Conservation (phyloP, 1,140 invertebrate genomes). For the Orchestia grillus region DNA sequence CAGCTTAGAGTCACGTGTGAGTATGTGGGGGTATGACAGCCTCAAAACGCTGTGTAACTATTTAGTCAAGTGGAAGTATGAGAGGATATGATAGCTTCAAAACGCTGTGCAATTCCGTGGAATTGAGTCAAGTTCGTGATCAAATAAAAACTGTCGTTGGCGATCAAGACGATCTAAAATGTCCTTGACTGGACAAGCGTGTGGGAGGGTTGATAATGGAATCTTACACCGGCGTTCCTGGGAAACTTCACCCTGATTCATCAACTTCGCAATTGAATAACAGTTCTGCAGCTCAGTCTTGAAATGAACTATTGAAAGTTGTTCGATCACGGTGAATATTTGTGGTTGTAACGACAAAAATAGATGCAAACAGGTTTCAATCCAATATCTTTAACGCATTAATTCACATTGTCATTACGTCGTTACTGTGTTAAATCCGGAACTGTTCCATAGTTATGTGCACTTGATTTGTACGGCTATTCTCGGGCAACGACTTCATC, state of each 20-base stretch:
- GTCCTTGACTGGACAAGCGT: neutral
- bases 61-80: neutral
- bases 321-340: too few relatives aligned
- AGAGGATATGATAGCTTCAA: neutral
- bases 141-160: neutral
- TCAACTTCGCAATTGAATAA: neutral
- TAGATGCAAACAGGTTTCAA: too few relatives aligned
- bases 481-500: too few relatives aligned
- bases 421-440: too few relatives aligned
- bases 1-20: conserved; percentile 28
- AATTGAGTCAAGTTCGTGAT: neutral
- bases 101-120: neutral
- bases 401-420: too few relatives aligned
- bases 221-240: neutral
- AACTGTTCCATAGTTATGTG: too few relatives aligned
- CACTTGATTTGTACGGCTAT: too few relatives aligned
- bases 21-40: neutral
- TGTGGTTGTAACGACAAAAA: too few relatives aligned
- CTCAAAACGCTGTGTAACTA: neutral
- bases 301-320: too few relatives aligned
- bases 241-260: neutral
- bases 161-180: neutral
- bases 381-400: too few relatives aligned
- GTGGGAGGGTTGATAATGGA: neutral
- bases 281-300: too few relatives aligned